A percentile compares a stretch with the other conserved stretches of the same genome.
Conservation (phyloP, 1,140 invertebrate species). For the Oryctes rhinoceros region DNA sequence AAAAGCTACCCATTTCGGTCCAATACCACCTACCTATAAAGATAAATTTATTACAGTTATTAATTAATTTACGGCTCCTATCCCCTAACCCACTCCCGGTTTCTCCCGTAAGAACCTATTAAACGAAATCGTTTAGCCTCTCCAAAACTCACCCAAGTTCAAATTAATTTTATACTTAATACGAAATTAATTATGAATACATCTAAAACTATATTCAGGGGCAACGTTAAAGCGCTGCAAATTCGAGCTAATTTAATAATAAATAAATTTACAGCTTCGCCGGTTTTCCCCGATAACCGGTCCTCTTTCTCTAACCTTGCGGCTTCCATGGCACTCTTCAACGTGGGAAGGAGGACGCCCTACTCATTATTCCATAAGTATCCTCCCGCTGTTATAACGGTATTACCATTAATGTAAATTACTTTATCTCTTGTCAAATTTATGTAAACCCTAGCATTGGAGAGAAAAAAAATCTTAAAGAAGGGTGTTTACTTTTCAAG, state of each 20-base stretch:
- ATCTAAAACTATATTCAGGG: background rate
- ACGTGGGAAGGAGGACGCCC: background rate
- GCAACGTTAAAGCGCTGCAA: background rate
- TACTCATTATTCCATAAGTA: background rate
- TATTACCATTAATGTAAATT: slow-evolving; percentile 1
- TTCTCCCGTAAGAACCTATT: background rate
- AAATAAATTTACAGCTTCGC: slow-evolving; percentile 25
- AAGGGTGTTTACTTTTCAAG: too few relatives aligned
- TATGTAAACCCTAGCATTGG: too few relatives aligned
- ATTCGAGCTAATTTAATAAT: slow-evolving; percentile 20
- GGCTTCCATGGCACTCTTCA: background rate
- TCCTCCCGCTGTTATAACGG: background rate
- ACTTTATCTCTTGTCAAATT: background rate
- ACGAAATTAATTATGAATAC: slow-evolving; percentile 32
- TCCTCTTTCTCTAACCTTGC: background rate
- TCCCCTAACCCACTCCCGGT: too few relatives aligned
- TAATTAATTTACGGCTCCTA: too few relatives aligned
- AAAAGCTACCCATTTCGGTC: too few relatives aligned
- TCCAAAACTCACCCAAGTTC: slow-evolving; percentile 15
- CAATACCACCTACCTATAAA: too few relatives aligned
- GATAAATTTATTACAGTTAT: too few relatives aligned
- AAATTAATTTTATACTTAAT: slow-evolving; percentile 26
- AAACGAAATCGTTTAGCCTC: slow-evolving; percentile 11
- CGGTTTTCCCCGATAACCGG: background rate
- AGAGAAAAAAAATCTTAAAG: too few relatives aligned